A percentile compares a stretch with the other conserved stretches of the same genome.
phyloP scores from a whole-genome alignment of 1,140 invertebrate genomes.

The Apolygus lucorum region DNA sequence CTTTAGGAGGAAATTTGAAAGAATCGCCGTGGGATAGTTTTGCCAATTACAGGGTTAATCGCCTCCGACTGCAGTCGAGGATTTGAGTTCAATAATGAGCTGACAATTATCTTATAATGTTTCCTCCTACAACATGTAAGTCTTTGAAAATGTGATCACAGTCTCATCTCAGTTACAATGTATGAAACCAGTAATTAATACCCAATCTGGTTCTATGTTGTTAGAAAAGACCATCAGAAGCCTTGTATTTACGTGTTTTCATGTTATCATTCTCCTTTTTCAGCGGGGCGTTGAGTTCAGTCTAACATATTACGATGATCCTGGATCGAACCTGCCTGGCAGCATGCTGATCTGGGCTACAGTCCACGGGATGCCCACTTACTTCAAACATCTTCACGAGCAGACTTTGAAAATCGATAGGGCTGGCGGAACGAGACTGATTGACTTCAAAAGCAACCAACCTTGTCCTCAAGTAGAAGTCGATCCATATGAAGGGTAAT shows the following conservation, averaged over 20 bases:
- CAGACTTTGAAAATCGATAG: background rate
- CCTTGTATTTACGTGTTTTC: background rate
- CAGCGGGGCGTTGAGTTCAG: conserved; percentile 67
- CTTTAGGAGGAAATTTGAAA: too few relatives aligned
- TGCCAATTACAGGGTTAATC: too few relatives aligned
- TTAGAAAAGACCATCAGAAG: too few relatives aligned
- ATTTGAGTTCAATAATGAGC: too few relatives aligned
- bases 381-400: background rate
- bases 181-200: background rate
- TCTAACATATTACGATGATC: conserved; percentile 80
- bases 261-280: conserved; percentile 21
- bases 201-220: background rate
- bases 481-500: background rate
- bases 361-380: conserved; percentile 7
- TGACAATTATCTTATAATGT: too few relatives aligned
- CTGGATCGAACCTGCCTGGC: conserved; percentile 43
- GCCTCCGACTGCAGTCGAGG: too few relatives aligned
- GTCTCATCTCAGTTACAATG: too few relatives aligned
- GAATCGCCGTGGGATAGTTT: too few relatives aligned
- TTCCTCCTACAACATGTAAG: too few relatives aligned
- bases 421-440: background rate
- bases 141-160: too few relatives aligned
- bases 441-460: background rate
- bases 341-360: conserved; percentile 7
- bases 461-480: background rate